Percentiles rank a stretch among this genome's conserved stretches.
Evolutionary conservation across 2,888 invertebrate species (phyloP).

Genomic region (Habrosyne pyritoides): DNA sequence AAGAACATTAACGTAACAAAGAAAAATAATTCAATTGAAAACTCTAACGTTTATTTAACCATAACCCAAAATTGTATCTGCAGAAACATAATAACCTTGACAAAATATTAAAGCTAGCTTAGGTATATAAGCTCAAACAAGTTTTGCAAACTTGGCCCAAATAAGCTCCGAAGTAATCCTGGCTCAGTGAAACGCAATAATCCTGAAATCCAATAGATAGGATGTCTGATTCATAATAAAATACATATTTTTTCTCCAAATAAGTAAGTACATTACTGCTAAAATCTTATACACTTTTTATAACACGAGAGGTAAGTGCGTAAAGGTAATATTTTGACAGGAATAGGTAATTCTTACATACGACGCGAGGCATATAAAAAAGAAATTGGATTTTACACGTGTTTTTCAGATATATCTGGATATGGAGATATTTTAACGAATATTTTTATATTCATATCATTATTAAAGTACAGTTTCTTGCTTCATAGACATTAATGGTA

Average conservation of each 20-base stretch:
- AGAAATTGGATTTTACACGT: conserved; percentile 29
- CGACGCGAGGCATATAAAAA: conserved; percentile 28
- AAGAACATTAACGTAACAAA: too few relatives aligned
- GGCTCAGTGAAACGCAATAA: conserved; percentile 20
- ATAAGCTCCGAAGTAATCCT: conserved; percentile 14
- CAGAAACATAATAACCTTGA: conserved; percentile 7
- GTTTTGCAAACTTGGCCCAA: conserved; percentile 13
- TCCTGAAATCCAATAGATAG: conserved; percentile 13
- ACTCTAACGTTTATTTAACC: neutral
- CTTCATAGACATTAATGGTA: neutral
- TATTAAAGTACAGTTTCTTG: neutral
- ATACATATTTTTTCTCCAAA: conserved; percentile 4
- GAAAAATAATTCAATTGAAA: neutral
- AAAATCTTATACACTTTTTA: conserved; percentile 23
- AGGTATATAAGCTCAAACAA: conserved; percentile 2
- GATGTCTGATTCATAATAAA: conserved; percentile 7
- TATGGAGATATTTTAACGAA: neutral
- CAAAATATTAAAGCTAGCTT: conserved; percentile 8
- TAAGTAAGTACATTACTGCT: neutral
- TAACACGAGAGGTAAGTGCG: conserved; percentile 38
- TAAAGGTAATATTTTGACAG: conserved; percentile 33
- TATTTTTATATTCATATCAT: conserved; percentile 1
- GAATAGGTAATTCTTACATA: conserved; percentile 27
- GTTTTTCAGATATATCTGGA: conserved; percentile 18
- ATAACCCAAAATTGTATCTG: neutral